Evolutionary conservation across 2,888 invertebrate species (phyloP).

Genomic region (Netelia melanura): DNA sequence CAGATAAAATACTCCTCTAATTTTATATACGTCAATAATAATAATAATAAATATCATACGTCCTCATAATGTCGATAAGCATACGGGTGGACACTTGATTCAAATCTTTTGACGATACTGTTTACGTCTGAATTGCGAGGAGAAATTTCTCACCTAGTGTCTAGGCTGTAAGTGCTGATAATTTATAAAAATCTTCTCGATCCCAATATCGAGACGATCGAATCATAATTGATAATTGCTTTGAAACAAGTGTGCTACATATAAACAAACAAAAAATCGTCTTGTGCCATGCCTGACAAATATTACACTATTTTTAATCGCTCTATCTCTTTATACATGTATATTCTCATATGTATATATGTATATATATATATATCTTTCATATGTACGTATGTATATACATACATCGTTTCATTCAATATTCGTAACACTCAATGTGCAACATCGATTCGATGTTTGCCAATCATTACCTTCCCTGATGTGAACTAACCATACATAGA

Average conservation of each 20-base stretch:
- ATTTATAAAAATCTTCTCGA: background rate
- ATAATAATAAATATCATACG: background rate
- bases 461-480: slow-evolving; percentile 36
- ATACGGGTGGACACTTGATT: slow-evolving; percentile 73
- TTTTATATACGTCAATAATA: slow-evolving; percentile 28
- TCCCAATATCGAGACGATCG: background rate
- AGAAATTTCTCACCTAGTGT: slow-evolving; percentile 39
- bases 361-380: slow-evolving; percentile 46
- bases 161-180: slow-evolving; percentile 43
- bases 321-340: slow-evolving; percentile 57
- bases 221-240: slow-evolving; percentile 54
- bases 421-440: slow-evolving; percentile 58
- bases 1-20: slow-evolving; percentile 19
- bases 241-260: slow-evolving; percentile 77
- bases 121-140: background rate
- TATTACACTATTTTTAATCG: slow-evolving; percentile 49
- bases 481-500: slow-evolving; percentile 41
- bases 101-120: slow-evolving; percentile 67
- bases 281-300: slow-evolving; percentile 67
- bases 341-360: slow-evolving; percentile 62
- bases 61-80: slow-evolving; percentile 25
- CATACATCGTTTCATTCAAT: slow-evolving; percentile 61
- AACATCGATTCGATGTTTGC: slow-evolving; percentile 36
- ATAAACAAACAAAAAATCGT: slow-evolving; percentile 49
- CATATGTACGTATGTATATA: slow-evolving; percentile 54